Base-by-base conservation (phyloP, 2,888 invertebrate genomes). In the Synergus japonicus region DNA sequence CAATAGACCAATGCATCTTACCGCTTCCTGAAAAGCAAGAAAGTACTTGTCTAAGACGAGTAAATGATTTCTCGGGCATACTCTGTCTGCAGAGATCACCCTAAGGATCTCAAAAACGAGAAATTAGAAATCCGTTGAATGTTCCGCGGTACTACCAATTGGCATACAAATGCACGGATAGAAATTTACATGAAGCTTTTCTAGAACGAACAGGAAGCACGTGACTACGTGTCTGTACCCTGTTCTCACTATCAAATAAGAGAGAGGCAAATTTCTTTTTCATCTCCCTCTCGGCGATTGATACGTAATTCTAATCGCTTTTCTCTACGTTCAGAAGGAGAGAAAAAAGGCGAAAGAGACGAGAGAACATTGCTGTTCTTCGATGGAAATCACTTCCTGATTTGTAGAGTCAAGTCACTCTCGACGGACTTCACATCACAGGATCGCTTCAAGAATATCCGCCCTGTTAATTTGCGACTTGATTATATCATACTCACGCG, bases 361-460 rank as follows among this genome's bases (percentile, higher is more conserved):
- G 49, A 37, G 49, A 69, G 69, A 69, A 69, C 77, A 77, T 82
- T 83, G 79, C 81, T 78, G 78, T 81, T 83, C 78, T 83, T 78
- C 84, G 88, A 89, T 89, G 86, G 86, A 89, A 90, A 90, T 89
- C 85, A 87, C 89, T 91, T 91, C 89, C 90, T 90, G 85, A 86
- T 90, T 85, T 79, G 79, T 83, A 82, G 82, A 78, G 82, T 80
- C 78, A 83, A 82, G 83, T 82, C 82, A 85, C 83, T 84, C 85
- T 73, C 73, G 41, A 73, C 54, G 37, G 73, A 73, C 49, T 73
- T 73, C 15, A 54, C 10, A 37, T 37, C 15, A 12, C 9, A 49
- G 54, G n/a, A 49, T 37, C 54, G 9, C n/a, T 54, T 73, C 7
- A 73, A 73, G 37, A 87, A 87, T 88, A 88, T 86, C 85, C 81